Conservation (phyloP, 2,888 invertebrate species). For the Prostheceraeus crozeri region DNA sequence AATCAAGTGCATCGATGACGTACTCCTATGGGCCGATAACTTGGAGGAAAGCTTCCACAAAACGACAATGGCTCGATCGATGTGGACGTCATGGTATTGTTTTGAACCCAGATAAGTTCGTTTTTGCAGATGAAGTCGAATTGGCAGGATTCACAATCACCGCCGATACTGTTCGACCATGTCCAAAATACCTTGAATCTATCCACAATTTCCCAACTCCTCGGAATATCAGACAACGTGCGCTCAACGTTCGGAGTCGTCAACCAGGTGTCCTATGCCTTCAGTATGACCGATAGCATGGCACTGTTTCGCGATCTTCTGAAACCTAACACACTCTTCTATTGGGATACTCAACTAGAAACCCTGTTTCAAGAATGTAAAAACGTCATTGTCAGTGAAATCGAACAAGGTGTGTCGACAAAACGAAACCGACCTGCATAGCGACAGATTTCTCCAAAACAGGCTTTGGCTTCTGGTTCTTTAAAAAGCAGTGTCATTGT, state of each 20-base stretch:
- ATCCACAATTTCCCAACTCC: slow-evolving; percentile 37
- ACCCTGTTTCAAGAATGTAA: slow-evolving; percentile 39
- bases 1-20: slow-evolving; percentile 40
- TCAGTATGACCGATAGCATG: slow-evolving; percentile 41
- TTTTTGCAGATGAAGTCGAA: slow-evolving; percentile 39
- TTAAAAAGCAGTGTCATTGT: slow-evolving; percentile 24
- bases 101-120: slow-evolving; percentile 40
- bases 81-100: slow-evolving; percentile 41
- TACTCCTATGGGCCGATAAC: slow-evolving; percentile 40
- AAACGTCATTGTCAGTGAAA: slow-evolving; percentile 33
- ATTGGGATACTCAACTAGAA: slow-evolving; percentile 39
- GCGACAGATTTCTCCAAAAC: slow-evolving; percentile 29
- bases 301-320: slow-evolving; percentile 40
- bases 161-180: slow-evolving; percentile 40
- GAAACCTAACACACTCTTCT: slow-evolving; percentile 36
- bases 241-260: slow-evolving; percentile 43
- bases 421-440: slow-evolving; percentile 12
- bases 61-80: slow-evolving; percentile 40
- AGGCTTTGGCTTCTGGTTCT: slow-evolving; percentile 29
- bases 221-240: not conserved
- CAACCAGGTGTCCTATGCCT: slow-evolving; percentile 40
- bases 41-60: slow-evolving; percentile 41
- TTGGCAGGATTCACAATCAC: slow-evolving; percentile 40
- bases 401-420: slow-evolving; percentile 18
- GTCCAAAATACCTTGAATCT: slow-evolving; percentile 39